A percentile compares a stretch with the other conserved stretches of the same genome.
Conservation (phyloP, 2,888 invertebrate species). For the Rosalia funebris region DNA sequence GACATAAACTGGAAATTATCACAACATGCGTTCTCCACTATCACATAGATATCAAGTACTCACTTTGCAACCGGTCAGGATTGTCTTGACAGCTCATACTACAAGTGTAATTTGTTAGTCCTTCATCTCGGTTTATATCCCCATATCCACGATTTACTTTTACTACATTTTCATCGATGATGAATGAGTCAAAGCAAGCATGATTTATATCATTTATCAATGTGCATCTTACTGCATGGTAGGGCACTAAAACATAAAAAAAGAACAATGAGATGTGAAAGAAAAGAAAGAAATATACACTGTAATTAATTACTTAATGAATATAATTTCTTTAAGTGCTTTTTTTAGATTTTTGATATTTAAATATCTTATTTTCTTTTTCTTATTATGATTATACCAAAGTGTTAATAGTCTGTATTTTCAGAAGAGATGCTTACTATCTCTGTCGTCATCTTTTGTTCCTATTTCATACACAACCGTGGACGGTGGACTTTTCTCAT, state of each 20-base stretch:
- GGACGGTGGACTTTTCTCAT: conserved; percentile 66
- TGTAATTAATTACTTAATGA: neutral
- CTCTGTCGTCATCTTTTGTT: conserved; percentile 70
- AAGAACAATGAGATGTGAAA: neutral
- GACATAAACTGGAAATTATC: too few species aligned
- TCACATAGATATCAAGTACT: too few species aligned
- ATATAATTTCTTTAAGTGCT: neutral
- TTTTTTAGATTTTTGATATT: too few species aligned
- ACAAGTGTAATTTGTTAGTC: conserved; percentile 37
- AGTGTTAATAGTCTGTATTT: too few species aligned
- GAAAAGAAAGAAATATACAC: neutral
- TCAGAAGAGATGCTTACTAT: conserved; percentile 64
- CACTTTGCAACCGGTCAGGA: conserved; percentile 35
- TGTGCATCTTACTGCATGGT: conserved; percentile 68
- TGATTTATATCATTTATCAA: too few species aligned
- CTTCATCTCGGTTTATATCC: conserved; percentile 42
- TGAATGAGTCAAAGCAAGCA: conserved; percentile 33
- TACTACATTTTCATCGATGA: conserved; percentile 34
- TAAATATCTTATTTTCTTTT: too few species aligned
- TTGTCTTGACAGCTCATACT: conserved; percentile 45
- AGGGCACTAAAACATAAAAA: conserved; percentile 59
- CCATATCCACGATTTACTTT: conserved; percentile 30
- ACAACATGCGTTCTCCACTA: too few species aligned
- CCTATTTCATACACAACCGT: conserved; percentile 62
- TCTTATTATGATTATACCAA: too few species aligned